phyloP scores from a whole-genome alignment of 2,888 invertebrate species.

The Nephrotoma appendiculata region DNA sequence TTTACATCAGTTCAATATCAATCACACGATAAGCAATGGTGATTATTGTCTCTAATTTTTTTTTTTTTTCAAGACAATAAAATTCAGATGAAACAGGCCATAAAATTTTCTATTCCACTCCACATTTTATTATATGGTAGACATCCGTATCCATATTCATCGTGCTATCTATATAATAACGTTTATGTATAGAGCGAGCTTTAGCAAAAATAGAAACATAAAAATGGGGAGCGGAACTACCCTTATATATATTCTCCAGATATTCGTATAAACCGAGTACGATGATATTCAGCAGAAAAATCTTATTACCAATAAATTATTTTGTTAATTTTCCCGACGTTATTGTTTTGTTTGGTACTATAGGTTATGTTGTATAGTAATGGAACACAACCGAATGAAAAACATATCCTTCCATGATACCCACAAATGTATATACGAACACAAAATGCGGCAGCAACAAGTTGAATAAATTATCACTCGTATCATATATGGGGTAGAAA shows the following conservation, averaged over 20 bases:
- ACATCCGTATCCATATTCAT: neutral
- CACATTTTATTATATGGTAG: neutral
- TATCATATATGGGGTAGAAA: neutral
- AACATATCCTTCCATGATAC: neutral
- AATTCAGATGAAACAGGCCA: neutral
- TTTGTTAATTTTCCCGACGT: neutral
- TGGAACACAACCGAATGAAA: neutral
- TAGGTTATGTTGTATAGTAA: neutral
- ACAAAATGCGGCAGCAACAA: neutral
- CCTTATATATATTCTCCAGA: neutral
- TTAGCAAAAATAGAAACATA: neutral
- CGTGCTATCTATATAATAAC: neutral
- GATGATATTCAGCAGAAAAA: neutral
- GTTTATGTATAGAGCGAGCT: neutral
- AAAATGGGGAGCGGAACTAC: neutral
- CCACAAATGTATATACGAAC: neutral
- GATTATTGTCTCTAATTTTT: neutral
- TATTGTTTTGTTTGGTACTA: neutral
- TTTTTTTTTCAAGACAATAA: neutral
- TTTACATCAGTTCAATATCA: neutral
- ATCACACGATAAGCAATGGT: neutral
- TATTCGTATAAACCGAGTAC: neutral
- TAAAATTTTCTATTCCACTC: neutral
- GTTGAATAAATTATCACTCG: neutral
- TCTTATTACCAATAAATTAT: neutral